Evolutionary conservation across 2,797 vertebrate species (phyloP), one percentile per base, ranked within the genome.

Genomic region (Austrolebias charrua): DNA sequence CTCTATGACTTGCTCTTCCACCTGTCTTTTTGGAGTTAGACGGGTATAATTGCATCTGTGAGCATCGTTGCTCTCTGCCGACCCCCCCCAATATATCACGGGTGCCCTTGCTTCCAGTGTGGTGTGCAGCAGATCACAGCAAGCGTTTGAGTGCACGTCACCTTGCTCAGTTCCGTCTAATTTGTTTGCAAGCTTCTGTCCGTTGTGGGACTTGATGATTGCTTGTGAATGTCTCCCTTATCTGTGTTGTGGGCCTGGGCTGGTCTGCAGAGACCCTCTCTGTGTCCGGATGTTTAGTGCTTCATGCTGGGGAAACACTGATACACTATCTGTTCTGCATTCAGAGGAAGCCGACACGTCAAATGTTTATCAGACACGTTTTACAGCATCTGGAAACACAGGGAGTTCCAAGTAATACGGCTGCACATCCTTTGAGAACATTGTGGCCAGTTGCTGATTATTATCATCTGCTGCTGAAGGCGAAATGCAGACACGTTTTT

Each of bases 231-330:
- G 71, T 63, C 53, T 54, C 44, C 46, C 66, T 83, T 78, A 79
- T 84, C 73, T 45, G 47, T 60, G 55, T 60, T 12, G 43, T 69
- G 42, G 33, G 63, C 29, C 60, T 7, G 20, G 50, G 31, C 53
- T 7, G 20, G 50, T 20, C 53, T 4, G 47, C 24, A 3, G 44
- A 60, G 55, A 52, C 18, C 33, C 19, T 53, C 18, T 62, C 4
- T 55, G 35, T 70, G 49, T 63, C 35, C 47, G 8, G 12, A 9
- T 66, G 69, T 82, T 75, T 81, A 70, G 63, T 67, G 66, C 75
- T 72, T 59, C 55, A 60, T 63, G 51, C 82, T 78, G 73, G 56
- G 28, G 57, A 76, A 79, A 82, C 78, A 65, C 63, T 68, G 83
- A 79, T 82, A 76, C 1, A 33, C 33, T 71, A 69, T 79, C 65